These are phyloP conservation scores for Palythoa heliodiscus DNA, from an alignment of 92 coral and sea anemone genomes.

Conservation along the genomic window DNA sequence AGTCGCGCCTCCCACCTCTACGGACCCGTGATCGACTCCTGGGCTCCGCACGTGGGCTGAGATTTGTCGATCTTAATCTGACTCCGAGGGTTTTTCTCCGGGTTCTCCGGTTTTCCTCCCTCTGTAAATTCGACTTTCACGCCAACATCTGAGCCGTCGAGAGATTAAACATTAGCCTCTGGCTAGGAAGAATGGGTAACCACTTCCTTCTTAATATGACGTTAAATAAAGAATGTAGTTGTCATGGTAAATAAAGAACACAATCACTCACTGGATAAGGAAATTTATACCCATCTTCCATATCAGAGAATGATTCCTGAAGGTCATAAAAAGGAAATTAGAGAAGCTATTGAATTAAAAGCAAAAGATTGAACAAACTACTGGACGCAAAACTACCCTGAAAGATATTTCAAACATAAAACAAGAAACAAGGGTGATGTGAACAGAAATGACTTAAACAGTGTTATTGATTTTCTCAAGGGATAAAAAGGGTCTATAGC, in stretches of 20 bases:
- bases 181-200: too few species aligned
- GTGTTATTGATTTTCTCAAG: constrained; percentile 37
- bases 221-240: too few species aligned
- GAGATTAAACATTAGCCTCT: too few species aligned
- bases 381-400: constrained; percentile 21
- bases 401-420: constrained; percentile 61
- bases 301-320: constrained; percentile 38
- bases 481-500: constrained; percentile 48
- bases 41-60: too few species aligned
- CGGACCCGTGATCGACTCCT: too few species aligned
- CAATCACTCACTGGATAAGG: constrained; percentile 48
- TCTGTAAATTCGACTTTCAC: too few species aligned
- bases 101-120: too few species aligned
- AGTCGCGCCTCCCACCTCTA: too few species aligned
- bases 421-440: constrained; percentile 43
- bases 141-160: too few species aligned
- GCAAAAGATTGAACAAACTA: constrained; percentile 42
- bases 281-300: constrained; percentile 49
- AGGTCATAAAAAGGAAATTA: constrained; percentile 30
- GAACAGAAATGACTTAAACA: constrained; percentile 49
- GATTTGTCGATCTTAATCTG: too few species aligned
- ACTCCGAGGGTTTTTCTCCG: too few species aligned
- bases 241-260: constrained; percentile 48
- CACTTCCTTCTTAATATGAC: too few species aligned
- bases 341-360: constrained; percentile 53